phyloP scores from a whole-genome alignment of 2,797 vertebrate genomes.

The Neopelma chrysocephalum region DNA sequence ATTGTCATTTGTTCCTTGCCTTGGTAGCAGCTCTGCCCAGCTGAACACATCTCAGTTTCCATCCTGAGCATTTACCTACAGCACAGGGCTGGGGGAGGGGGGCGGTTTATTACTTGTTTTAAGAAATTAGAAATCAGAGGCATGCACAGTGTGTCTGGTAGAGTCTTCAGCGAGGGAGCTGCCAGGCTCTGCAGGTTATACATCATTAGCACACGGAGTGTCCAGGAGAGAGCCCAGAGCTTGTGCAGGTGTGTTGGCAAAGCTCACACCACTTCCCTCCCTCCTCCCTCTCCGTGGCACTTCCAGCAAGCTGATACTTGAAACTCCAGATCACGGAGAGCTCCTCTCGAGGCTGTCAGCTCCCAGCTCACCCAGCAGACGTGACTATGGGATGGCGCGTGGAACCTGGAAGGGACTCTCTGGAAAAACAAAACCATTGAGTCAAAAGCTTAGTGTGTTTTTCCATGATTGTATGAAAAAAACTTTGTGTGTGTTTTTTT shows the following conservation, averaged over 20 bases:
- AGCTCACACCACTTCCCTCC: conserved; percentile 7
- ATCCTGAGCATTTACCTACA: conserved; percentile 65
- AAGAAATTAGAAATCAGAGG: conserved; percentile 39
- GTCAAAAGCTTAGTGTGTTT: conserved; percentile 48
- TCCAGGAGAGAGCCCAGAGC: conserved; percentile 65
- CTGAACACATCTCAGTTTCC: conserved; percentile 60
- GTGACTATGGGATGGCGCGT: neutral
- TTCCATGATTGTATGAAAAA: conserved; percentile 32
- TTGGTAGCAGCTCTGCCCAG: conserved; percentile 64
- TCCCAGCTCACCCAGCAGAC: conserved; percentile 31
- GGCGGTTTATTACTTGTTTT: conserved; percentile 7
- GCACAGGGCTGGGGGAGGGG: neutral
- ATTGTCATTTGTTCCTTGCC: conserved; percentile 67
- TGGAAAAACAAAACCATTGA: conserved; percentile 45
- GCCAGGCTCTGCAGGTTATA: conserved; percentile 68
- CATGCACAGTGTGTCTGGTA: conserved; percentile 52
- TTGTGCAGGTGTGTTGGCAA: conserved; percentile 73
- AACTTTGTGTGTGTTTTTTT: neutral
- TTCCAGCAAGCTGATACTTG: conserved; percentile 69
- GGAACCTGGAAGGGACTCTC: conserved; percentile 15
- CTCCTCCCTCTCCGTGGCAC: neutral
- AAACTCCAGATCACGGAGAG: conserved; percentile 35
- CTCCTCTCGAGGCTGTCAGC: conserved; percentile 42
- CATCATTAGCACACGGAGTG: conserved; percentile 62
- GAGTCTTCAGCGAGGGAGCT: conserved; percentile 48